Evolutionary conservation across 2,888 invertebrate genomes (phyloP).

Genomic region (Rhagium mordax): DNA sequence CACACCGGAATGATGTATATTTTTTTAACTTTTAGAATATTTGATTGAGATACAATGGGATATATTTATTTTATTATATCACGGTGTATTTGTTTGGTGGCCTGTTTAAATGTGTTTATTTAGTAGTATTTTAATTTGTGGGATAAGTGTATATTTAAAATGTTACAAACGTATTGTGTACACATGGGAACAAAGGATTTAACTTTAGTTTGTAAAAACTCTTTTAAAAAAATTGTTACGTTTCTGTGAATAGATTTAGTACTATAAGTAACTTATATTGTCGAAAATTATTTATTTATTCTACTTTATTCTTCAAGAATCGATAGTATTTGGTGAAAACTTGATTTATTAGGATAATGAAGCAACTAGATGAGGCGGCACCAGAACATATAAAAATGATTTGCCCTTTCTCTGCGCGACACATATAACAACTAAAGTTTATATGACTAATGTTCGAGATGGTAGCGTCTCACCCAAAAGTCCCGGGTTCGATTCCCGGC

Average conservation of each 20-base stretch:
- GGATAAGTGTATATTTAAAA: constrained; percentile 6
- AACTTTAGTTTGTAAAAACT: background rate
- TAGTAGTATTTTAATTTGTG: background rate
- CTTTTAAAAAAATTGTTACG: too few species aligned
- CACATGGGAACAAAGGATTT: background rate
- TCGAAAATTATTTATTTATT: background rate
- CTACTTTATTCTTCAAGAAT: background rate
- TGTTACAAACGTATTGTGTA: constrained; percentile 10
- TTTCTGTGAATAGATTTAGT: too few species aligned
- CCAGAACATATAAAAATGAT: too few species aligned
- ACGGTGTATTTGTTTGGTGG: background rate
- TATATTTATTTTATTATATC: background rate
- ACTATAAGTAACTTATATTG: too few species aligned
- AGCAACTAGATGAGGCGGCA: too few species aligned
- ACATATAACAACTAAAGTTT: too few species aligned
- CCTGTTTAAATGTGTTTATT: background rate
- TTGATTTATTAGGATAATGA: too few species aligned
- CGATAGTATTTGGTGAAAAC: too few species aligned
- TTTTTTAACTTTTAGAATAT: background rate
- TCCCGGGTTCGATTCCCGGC: too few species aligned
- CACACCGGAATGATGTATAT: background rate
- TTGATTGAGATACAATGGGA: background rate
- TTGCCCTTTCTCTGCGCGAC: too few species aligned
- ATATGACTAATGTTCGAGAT: too few species aligned
- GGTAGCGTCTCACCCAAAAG: too few species aligned